A percentile compares a stretch with the other conserved stretches of the same genome.
Evolutionary conservation across 92 coral and sea anemone species (phyloP).

Genomic region (Meandrina meandrites): DNA sequence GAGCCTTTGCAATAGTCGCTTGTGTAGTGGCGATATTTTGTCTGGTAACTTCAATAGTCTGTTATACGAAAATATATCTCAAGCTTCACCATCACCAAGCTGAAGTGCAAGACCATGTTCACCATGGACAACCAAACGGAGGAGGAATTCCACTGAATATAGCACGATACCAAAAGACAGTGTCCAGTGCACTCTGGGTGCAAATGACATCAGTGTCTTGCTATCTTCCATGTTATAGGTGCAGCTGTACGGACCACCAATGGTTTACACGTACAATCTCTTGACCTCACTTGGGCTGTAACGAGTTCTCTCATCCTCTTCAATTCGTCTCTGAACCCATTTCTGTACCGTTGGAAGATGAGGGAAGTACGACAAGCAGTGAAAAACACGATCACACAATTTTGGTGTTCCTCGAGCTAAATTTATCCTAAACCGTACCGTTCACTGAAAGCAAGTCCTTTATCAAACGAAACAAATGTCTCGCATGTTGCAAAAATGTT

Average conservation of each 20-base stretch:
- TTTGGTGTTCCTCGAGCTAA: background rate
- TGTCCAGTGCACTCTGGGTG: background rate
- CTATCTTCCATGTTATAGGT: background rate
- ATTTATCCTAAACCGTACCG: background rate
- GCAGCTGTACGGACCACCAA: background rate
- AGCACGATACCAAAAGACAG: background rate
- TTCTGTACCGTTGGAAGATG: conserved; percentile 19
- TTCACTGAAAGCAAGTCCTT: background rate
- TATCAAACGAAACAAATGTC: too few species aligned
- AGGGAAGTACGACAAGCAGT: conserved; percentile 12
- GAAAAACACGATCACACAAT: background rate
- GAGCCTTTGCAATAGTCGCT: background rate
- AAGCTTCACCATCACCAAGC: background rate
- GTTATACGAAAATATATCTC: background rate
- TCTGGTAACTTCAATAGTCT: background rate
- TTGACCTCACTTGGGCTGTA: background rate
- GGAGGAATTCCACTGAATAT: background rate
- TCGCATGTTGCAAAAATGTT: too few species aligned
- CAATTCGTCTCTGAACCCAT: background rate
- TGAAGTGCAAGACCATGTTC: background rate
- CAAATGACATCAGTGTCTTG: background rate
- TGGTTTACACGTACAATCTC: background rate
- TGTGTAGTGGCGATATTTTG: background rate
- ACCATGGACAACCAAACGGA: background rate
- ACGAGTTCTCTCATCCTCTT: background rate